Percentiles rank a stretch among this genome's conserved stretches.
Evolutionary conservation across 2,797 vertebrate species (phyloP).

Genomic region (Pelobates cultripes): DNA sequence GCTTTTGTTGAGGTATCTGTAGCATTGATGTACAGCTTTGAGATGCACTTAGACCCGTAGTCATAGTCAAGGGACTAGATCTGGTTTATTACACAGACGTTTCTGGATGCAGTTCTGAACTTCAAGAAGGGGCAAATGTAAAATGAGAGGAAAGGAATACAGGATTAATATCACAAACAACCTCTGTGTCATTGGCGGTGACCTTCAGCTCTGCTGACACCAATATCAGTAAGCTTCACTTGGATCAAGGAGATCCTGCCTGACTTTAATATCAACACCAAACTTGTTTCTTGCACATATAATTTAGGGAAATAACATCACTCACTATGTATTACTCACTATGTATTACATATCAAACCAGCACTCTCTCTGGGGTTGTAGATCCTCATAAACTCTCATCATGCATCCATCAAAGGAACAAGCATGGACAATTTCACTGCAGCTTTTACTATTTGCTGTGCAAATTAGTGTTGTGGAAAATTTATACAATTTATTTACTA

Average conservation of each 20-base stretch:
- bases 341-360: not conserved
- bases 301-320: not conserved
- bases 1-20: slow-evolving; percentile 13
- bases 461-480: too few species aligned
- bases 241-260: slow-evolving; percentile 23
- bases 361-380: too few species aligned
- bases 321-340: not conserved
- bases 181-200: slow-evolving; percentile 35
- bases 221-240: slow-evolving; percentile 15
- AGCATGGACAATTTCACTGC: not conserved
- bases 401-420: not conserved
- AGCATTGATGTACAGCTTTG: slow-evolving; percentile 18
- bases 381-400: not conserved
- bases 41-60: slow-evolving; percentile 44
- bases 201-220: slow-evolving; percentile 31
- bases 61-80: slow-evolving; percentile 26
- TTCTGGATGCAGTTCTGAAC: slow-evolving; percentile 13
- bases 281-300: not conserved
- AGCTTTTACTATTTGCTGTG: too few species aligned
- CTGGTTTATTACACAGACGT: slow-evolving; percentile 35
- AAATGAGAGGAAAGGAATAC: slow-evolving; percentile 11
- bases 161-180: slow-evolving; percentile 44
- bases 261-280: not conserved
- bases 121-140: slow-evolving; percentile 16
- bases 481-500: too few species aligned